Conservation (phyloP, 2,888 invertebrate genomes). For the Congeria kusceri region DNA sequence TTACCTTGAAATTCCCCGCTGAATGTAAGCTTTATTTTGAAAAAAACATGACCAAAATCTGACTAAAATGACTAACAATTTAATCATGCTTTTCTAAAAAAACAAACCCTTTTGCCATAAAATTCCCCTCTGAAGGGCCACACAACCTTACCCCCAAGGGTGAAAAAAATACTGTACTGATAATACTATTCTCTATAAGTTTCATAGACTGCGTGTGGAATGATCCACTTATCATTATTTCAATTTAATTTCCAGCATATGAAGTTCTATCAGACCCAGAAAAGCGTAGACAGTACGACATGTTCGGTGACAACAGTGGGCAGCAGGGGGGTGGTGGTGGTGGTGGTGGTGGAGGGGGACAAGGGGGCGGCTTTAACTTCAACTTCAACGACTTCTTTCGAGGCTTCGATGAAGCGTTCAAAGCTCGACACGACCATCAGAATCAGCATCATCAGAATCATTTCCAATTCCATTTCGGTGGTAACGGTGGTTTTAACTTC, state of each 20-base stretch:
- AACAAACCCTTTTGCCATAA: no score
- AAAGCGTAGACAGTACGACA: conserved; percentile 86
- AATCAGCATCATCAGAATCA: conserved; percentile 59
- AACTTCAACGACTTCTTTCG: conserved; percentile 86
- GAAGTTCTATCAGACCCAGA: conserved; percentile 86
- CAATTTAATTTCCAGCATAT: conserved; percentile 86
- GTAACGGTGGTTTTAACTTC: conserved; percentile 77
- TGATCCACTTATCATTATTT: no score
- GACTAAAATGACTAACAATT: no score
- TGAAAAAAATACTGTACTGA: no score
- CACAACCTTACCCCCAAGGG: no score
- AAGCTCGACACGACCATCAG: conserved; percentile 67
- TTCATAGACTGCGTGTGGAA: no score
- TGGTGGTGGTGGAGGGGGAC: conserved; percentile 71
- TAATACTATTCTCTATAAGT: no score
- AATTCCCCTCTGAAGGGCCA: no score
- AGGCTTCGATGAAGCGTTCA: conserved; percentile 80
- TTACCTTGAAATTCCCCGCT: no score
- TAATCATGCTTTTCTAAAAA: no score
- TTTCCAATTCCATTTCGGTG: conserved; percentile 63
- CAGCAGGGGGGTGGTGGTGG: conserved; percentile 52
- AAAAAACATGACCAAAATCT: no score
- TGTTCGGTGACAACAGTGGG: conserved; percentile 84
- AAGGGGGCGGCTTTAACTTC: conserved; percentile 69
- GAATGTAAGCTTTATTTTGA: no score